Evolutionary conservation across 1,140 invertebrate species (phyloP).

Genomic region (Melanaphis sacchari): DNA sequence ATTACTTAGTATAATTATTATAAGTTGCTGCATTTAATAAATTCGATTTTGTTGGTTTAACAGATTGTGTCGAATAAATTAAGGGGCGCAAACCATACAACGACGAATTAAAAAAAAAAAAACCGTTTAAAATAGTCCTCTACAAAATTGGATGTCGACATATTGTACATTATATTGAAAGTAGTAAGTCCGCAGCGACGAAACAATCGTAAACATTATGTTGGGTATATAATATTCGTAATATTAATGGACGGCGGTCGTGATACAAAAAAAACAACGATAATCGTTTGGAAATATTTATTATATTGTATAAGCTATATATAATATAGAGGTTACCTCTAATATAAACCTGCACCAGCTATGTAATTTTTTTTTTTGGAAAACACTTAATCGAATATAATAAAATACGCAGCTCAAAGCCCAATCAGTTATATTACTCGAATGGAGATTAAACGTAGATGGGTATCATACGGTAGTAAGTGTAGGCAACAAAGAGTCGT

Average conservation of each 20-base stretch:
- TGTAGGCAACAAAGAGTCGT: no score
- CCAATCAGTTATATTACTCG: no score
- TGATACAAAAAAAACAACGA: background rate
- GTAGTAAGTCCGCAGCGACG: background rate
- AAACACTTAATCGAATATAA: no score
- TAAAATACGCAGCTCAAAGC: no score
- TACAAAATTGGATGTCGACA: background rate
- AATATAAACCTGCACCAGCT: no score
- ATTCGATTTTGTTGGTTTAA: background rate
- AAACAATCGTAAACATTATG: background rate
- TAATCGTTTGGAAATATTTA: background rate
- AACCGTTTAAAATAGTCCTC: background rate
- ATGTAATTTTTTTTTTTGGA: no score
- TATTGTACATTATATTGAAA: background rate
- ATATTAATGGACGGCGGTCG: background rate
- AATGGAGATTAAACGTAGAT: no score
- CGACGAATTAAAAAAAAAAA: background rate
- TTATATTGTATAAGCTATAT: background rate
- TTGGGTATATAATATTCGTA: background rate
- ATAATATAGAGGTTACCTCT: background rate
- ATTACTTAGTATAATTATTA: background rate
- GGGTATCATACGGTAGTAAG: no score
- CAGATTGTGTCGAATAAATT: background rate
- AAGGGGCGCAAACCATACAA: no score
- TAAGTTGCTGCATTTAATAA: background rate